A percentile compares a stretch with the other conserved stretches of the same genome.
These are phyloP conservation scores for Amphiprion percula DNA, from an alignment of 2,113 vertebrate genomes.

Conservation along the genomic window DNA sequence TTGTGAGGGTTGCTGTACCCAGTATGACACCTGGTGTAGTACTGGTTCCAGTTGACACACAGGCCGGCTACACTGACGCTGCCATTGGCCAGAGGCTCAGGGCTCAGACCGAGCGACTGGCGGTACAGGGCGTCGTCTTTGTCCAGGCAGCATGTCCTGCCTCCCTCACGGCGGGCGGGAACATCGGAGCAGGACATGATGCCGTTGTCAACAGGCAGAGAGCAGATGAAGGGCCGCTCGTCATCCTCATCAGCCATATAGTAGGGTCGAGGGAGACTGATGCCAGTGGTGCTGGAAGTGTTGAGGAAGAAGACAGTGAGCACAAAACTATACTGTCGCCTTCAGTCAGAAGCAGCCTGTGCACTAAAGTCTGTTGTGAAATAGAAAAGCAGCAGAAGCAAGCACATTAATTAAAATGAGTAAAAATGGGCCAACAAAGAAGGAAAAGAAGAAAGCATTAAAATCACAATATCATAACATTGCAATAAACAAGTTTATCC, in stretches of 20 bases:
- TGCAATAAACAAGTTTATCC: no score
- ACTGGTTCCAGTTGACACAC: constrained; percentile 98
- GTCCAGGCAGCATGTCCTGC: constrained; percentile 92
- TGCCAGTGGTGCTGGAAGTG: constrained; percentile 86
- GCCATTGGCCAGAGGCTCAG: constrained; percentile 79
- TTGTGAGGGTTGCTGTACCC: constrained; percentile 95
- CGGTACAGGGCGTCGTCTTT: constrained; percentile 92
- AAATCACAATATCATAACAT: no score
- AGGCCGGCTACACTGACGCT: constrained; percentile 88
- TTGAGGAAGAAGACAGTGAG: not conserved
- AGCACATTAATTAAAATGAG: no score
- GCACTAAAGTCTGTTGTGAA: no score
- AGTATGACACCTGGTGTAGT: constrained; percentile 94
- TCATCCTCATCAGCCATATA: constrained; percentile 95
- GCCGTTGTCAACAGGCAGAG: constrained; percentile 94
- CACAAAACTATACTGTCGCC: not conserved
- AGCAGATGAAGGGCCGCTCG: constrained; percentile 98
- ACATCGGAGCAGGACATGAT: constrained; percentile 97
- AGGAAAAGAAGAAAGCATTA: no score
- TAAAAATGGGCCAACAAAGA: no score
- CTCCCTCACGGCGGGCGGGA: constrained; percentile 90
- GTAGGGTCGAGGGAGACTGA: constrained; percentile 91
- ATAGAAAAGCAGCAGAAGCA: no score
- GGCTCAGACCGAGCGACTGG: constrained; percentile 86
- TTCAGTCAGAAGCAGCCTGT: no score